phyloP scores from a whole-genome alignment of 2,797 vertebrate species.

The Labeo calbasu region DNA sequence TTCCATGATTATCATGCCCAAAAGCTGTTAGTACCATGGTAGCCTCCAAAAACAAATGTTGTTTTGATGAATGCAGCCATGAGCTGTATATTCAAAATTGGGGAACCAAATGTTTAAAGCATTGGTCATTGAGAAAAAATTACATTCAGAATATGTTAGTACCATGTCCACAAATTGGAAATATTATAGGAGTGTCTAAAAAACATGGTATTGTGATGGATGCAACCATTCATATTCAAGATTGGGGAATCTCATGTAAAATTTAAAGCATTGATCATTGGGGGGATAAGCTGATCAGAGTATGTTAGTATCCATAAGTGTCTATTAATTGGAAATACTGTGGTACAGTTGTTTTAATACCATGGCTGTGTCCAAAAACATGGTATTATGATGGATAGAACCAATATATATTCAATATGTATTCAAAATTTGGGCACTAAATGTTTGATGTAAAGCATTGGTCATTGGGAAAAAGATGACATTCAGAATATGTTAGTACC shows the following conservation, averaged over 20 bases:
- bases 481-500: background rate
- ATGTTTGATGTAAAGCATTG: background rate
- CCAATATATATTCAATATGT: background rate
- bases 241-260: too few species aligned
- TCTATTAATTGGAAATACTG: background rate
- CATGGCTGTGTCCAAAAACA: too few species aligned
- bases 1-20: constrained; percentile 7
- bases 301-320: too few species aligned
- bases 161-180: background rate
- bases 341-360: too few species aligned
- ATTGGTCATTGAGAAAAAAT: too few species aligned
- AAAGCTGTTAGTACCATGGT: background rate
- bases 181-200: background rate
- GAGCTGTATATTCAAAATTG: background rate
- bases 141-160: background rate
- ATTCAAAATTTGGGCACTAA: background rate
- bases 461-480: background rate
- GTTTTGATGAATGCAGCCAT: background rate
- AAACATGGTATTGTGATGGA: background rate
- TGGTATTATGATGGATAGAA: background rate
- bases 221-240: background rate
- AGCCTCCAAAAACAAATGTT: background rate
- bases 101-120: too few species aligned
- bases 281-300: background rate
- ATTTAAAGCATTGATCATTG: background rate